Base-by-base conservation (phyloP, 2,113 vertebrate genomes). In the Sorex araneus region DNA sequence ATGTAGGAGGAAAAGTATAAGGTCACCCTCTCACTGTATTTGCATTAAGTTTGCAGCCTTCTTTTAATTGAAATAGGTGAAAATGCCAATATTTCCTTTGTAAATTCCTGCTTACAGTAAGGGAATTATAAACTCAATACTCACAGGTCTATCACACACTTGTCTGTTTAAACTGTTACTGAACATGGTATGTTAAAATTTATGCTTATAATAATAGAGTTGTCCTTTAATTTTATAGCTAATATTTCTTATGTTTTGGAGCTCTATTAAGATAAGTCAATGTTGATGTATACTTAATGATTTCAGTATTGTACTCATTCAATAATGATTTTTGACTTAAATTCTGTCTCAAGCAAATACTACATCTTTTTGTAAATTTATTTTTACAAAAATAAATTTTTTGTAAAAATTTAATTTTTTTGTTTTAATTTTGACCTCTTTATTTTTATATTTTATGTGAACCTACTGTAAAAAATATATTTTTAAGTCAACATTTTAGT, bases 231-330 rank as follows among this genome's bases (percentile, higher is more conserved):
- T 69, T 85, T 90, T 79, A 84, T 23, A 75, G 28, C 30, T 57
- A 76, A 74, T 70, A 57, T 36, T 36, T 18, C 34, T 30, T 27
- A 66, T 45, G 8, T 78, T 80, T 83, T 71, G 80, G 86, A 93
- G 3, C 28, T 87, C 43, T 83, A 11, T 66, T 73, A 94, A 19
- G 74, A 76, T 16, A 1, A 82, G 89, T 91, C 90, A 82, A 64
- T 85, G 69, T 69, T 80, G 57, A 83, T 67, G 9, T 67, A 84
- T 76, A 87, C 6, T 6, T 92, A n/a, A 1, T 32, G 13, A 91
- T 89, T 87, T 77, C 6, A 87, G 18, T 47, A 3, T 43, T 79
- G 0, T 43, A 12, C 43, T 90, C 50, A 40, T 15, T 30, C 30
- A 80, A 13, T 11, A 92, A 67, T 60, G 1, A 32, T 73, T 76